These are phyloP conservation scores for Malaclemys terrapin DNA, from an alignment of 2,113 vertebrate genomes.

Conservation along the genomic window DNA sequence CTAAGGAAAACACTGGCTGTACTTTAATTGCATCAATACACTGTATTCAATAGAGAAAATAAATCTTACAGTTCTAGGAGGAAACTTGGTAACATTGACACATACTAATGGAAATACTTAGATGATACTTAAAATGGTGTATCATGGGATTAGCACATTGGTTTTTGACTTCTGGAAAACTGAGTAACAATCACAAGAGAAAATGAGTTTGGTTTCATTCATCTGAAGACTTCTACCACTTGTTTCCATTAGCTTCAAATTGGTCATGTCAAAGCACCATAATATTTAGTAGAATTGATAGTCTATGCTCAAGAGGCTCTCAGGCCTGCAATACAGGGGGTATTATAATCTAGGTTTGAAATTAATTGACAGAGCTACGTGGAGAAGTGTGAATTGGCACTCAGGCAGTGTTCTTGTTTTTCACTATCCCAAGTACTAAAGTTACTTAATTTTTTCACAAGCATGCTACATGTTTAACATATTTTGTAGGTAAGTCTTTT, in stretches of 20 bases:
- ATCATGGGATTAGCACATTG: neutral
- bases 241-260: neutral
- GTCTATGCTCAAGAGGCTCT: neutral
- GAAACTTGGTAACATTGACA: accelerated
- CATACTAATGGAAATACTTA: neutral
- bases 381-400: neutral
- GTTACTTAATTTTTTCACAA: neutral
- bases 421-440: neutral
- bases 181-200: neutral
- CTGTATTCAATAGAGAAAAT: neutral
- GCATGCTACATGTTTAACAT: neutral
- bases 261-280: neutral
- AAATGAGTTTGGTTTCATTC: neutral
- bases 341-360: neutral
- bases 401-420: neutral
- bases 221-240: neutral
- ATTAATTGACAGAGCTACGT: neutral
- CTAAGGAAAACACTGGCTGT: neutral
- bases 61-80: neutral
- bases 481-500: neutral
- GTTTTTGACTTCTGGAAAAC: neutral
- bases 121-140: neutral
- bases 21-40: neutral
- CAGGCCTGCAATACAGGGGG: neutral
- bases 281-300: neutral